Evolutionary conservation across 53 echinoderm and acorn worm species (phyloP).

Genomic region (Paelopatides confundens): DNA sequence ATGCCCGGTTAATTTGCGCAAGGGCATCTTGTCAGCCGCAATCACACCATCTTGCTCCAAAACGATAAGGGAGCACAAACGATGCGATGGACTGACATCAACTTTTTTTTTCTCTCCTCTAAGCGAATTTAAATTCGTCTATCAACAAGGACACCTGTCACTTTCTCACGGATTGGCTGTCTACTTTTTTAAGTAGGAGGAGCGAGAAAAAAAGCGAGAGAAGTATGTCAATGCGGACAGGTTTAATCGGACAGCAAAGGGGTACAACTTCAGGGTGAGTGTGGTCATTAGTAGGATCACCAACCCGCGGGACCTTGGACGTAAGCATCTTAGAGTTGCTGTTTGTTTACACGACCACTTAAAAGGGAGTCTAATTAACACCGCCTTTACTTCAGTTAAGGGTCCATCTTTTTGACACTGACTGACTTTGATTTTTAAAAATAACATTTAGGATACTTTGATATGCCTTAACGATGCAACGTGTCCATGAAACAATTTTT

Average conservation of each 20-base stretch:
- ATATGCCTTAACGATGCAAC: not conserved
- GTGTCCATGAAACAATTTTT: not conserved
- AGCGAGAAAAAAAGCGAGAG: not conserved
- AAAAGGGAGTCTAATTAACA: constrained; percentile 6
- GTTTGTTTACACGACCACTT: constrained; percentile 35
- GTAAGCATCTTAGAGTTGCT: not conserved
- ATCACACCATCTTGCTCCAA: not conserved
- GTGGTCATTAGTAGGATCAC: constrained; percentile 1
- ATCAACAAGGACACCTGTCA: constrained; percentile 30
- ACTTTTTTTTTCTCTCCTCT: too few relatives aligned
- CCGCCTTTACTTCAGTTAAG: not conserved
- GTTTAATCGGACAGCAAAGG: not conserved
- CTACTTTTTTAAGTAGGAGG: not conserved
- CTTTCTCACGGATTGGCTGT: not conserved
- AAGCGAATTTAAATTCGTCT: not conserved
- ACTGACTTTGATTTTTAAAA: not conserved
- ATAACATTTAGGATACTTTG: not conserved
- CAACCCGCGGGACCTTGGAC: constrained; percentile 17
- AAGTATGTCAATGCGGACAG: not conserved
- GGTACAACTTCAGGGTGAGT: constrained; percentile 4
- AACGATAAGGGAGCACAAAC: not conserved
- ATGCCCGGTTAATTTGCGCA: constrained; percentile 20
- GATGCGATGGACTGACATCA: not conserved
- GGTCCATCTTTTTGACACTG: not conserved
- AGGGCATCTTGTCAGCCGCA: constrained; percentile 31